Percentiles rank a stretch among this genome's conserved stretches.
phyloP scores from a whole-genome alignment of 2,888 invertebrate species.

The Hydriomena furcata region DNA sequence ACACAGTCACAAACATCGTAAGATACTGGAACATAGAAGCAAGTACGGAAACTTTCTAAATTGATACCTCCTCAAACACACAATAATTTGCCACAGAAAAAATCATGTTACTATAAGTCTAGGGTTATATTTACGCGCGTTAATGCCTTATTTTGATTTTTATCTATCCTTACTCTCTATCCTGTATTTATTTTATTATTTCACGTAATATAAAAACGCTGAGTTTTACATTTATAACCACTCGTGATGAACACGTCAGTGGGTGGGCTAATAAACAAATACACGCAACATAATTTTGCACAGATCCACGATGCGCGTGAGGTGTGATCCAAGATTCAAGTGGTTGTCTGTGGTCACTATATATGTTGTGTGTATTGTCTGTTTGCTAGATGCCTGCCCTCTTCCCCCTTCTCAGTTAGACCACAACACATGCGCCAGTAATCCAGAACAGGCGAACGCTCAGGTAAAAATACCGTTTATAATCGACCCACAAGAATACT shows the following conservation, averaged over 20 bases:
- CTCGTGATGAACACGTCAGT: conserved; percentile 49
- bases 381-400: conserved; percentile 97
- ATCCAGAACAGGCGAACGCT: conserved; percentile 88
- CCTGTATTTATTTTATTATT: conserved; percentile 68
- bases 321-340: conserved; percentile 82
- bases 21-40: conserved; percentile 30
- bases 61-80: conserved; percentile 39
- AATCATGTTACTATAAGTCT: conserved; percentile 17
- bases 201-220: conserved; percentile 26
- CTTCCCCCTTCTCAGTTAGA: conserved; percentile 94
- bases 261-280: conserved; percentile 76
- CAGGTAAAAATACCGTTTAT: conserved; percentile 86
- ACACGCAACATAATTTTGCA: conserved; percentile 80
- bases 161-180: conserved; percentile 75
- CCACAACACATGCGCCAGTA: conserved; percentile 91
- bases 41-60: conserved; percentile 25
- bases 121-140: conserved; percentile 27
- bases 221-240: conserved; percentile 33
- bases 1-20: conserved; percentile 81
- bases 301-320: conserved; percentile 74
- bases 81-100: conserved; percentile 31
- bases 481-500: conserved; percentile 80
- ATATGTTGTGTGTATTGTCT: conserved; percentile 92
- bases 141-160: conserved; percentile 65
- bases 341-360: conserved; percentile 84